Base-by-base conservation (phyloP, 2,113 vertebrate genomes). In the Calyptomena viridis region DNA sequence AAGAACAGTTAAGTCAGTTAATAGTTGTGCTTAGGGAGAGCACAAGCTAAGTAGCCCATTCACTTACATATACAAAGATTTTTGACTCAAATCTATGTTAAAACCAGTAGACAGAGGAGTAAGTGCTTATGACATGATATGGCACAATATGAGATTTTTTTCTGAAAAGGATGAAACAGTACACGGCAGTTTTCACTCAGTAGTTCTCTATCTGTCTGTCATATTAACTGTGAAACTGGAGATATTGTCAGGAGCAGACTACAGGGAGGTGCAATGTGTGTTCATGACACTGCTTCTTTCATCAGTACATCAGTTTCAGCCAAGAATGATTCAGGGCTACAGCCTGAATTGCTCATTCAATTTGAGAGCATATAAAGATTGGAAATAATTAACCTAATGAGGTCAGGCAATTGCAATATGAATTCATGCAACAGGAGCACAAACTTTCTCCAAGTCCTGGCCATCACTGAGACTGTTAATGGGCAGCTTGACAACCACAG, bases 401-500 rank as follows among this genome's bases (percentile, higher is more conserved):
- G n/a, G 27, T 75, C 60, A 93, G 60, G 33, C 13, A 35, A 60
- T 58, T 46, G 44, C 71, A 93, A 37, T 46, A 73, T 11, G 42
- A 87, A 92, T 79, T 89, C 47, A 69, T 64, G 62, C 31, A 90
- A 80, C 23, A 69, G 67, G 40, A 58, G 25, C 50, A 87, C 19
- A 35, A 87, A 94, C 56, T 60, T 71, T 64, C 59, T 72, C 23
- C 67, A 40, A 53, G 35, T 52, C 91, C 59, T 49, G 58, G 22
- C 64, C 47, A 21, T 17, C 58, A 39, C 25, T 1, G 5, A 88
- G 55, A 7, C 35, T 75, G 31, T 44, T 89, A n/a, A 60, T 0
- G 10, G n/a, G 55, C 63, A 74, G 33, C 49, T 79, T 2, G 2
- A 17, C 2, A 6, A 66, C n/a, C 28, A 35, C 1, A 0, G 4